Evolutionary conservation across 1,140 invertebrate species (phyloP), one percentile per base, ranked within the genome.

Genomic region (Pseudobourletiella spinata): DNA sequence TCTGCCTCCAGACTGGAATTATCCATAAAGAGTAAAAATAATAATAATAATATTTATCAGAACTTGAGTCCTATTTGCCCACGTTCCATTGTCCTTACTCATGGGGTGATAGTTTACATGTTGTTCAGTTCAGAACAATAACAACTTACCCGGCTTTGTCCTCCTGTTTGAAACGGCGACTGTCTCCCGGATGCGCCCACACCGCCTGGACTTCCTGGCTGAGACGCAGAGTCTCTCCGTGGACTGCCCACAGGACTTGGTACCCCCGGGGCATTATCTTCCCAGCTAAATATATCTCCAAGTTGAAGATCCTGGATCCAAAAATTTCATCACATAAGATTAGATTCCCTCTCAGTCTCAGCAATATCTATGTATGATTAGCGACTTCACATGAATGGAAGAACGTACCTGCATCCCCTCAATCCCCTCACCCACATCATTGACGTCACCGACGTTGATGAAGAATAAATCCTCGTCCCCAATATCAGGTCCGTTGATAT

Each of bases 381-480:
- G n/a, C n/a, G n/a, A n/a, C n/a, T n/a, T 11, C n/a, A 39, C 35
- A 22, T 48, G 46, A 14, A 48, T 15, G 20, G 46, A 22, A 48
- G 20, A 48, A 48, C 66, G 39, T 46, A 69, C 84, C 67, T 83
- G 81, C 79, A 85, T 84, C 59, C 81, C 79, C 54, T 83, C 84
- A 71, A 87, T 87, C 30, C 84, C 84, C 70, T 86, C 86, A 20
- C 79, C 78, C 79, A 88, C 86, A 69, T 87, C 84, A n/a, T 39
- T 39, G 8, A 39, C 32, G 70, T 83, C 79, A 61, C 86, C 84
- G 43, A 84, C 80, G 2, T 86, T 73, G 2, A 79, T 82, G 25
- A 81, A 81, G 65, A 89, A 82, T 26, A 89, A 76, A 68, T 86
- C 85, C 69, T 89, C 87, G 71, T 88, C 87, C 28, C 83, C 85